These are phyloP conservation scores for Lipophrys pholis DNA, from an alignment of 2,113 vertebrate species.

Conservation along the genomic window DNA sequence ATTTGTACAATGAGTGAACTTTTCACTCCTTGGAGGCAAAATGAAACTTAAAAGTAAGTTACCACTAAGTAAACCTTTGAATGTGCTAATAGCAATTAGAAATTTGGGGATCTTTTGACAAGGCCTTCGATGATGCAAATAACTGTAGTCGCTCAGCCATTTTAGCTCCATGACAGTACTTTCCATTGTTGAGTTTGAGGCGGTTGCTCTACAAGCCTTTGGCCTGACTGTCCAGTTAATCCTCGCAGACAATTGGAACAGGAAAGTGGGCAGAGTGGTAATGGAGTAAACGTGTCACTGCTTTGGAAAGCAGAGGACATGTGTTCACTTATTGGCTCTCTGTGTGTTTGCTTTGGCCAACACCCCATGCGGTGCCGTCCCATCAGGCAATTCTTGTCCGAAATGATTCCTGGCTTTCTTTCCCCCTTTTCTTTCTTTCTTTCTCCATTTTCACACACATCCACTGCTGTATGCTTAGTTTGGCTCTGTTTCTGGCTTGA, in stretches of 20 bases:
- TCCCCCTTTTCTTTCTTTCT: neutral
- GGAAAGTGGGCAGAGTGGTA: constrained; percentile 57
- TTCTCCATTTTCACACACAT: constrained; percentile 16
- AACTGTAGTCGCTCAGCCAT: neutral
- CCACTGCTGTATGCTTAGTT: constrained; percentile 6
- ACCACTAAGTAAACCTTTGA: neutral
- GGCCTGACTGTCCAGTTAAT: constrained; percentile 47
- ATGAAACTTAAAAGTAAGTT: neutral
- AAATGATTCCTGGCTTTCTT: constrained; percentile 48
- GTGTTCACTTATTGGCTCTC: constrained; percentile 64
- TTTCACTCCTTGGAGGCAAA: neutral
- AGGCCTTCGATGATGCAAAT: neutral
- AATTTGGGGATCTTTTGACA: constrained; percentile 12
- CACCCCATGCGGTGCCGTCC: constrained; percentile 47
- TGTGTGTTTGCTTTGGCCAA: constrained; percentile 67
- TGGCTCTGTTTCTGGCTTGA: constrained; percentile 10
- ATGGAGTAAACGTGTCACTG: constrained; percentile 68
- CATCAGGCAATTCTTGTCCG: constrained; percentile 36
- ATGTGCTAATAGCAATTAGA: neutral
- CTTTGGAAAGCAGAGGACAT: constrained; percentile 59
- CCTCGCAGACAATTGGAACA: constrained; percentile 49
- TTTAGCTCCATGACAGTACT: constrained; percentile 24
- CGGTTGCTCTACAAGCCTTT: constrained; percentile 26
- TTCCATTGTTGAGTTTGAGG: constrained; percentile 37
- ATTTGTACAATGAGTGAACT: neutral